Base-by-base conservation (phyloP, 2,888 invertebrate species). In the Galeopsomyia nigrocyanea region DNA sequence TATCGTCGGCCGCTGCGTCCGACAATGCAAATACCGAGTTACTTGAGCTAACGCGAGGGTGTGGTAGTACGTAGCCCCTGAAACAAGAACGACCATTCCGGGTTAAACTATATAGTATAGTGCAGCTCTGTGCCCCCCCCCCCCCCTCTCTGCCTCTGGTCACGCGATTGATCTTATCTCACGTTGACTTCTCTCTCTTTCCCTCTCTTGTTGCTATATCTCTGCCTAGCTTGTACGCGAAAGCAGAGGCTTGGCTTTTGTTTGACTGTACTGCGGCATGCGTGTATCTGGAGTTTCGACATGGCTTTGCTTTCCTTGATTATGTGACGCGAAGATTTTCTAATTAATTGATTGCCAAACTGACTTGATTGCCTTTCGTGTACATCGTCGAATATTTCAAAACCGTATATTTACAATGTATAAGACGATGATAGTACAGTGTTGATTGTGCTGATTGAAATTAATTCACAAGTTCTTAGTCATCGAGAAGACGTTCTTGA, bases 121-220 rank as follows among this genome's bases (percentile, higher is more conserved):
- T 60, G 21, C 39, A 47, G 58, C 46, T 67, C 58, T 26, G 62
- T 70, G 60, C 67, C 57, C 66, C 77, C 77, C 79, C 73, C 26
- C 5, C 26, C 5, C 26, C 26, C 26, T 39, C 39, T 7, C 60
- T 76, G 76, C 75, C 76, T 77, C 77, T 39, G 77, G 80, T 82
- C 82, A 84, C 84, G 83, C 82, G 81, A 83, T 79, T 76, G 83
- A 83, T 83, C 82, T 81, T 83, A 83, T 83, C 84, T 76, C 71
- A 74, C 71, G 69, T 50, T 65, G 75, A 74, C 75, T 69, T 70
- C 74, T 60, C 67, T 46, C 55, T 74, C 61, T 61, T 58, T 68
- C 70, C 49, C 57, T 49, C 50, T 68, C 74, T 70, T 58, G 26
- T 69, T 62, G 39, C 60, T 60, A 5, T 26, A 26, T 26, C n/a